Conservation (phyloP, 2,888 invertebrate genomes). For the Seira ritae region DNA sequence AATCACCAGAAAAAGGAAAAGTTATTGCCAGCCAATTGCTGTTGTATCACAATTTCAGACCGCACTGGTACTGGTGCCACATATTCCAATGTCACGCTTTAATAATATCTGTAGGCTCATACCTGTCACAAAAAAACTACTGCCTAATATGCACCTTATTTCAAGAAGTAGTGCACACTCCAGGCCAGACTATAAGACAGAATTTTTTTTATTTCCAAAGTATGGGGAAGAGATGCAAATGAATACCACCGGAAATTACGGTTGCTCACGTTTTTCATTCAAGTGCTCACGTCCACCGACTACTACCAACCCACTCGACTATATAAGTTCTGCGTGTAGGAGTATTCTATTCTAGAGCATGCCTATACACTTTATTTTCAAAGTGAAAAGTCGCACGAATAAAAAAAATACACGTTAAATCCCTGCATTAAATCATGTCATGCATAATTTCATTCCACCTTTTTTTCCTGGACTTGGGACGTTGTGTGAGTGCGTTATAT, state of each 20-base stretch:
- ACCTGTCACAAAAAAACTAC: background rate
- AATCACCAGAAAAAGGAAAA: background rate
- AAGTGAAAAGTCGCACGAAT: constrained; percentile 47
- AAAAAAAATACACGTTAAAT: constrained; percentile 24
- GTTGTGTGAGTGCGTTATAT: background rate
- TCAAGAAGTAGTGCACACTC: background rate
- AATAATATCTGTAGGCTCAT: background rate
- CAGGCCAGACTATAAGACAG: no score
- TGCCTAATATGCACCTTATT: background rate
- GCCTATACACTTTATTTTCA: background rate
- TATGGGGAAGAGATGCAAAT: constrained; percentile 22
- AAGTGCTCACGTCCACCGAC: constrained; percentile 5
- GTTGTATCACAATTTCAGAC: background rate
- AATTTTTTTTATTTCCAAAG: background rate
- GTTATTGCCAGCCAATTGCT: constrained; percentile 8
- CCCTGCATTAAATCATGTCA: constrained; percentile 52
- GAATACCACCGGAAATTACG: constrained; percentile 49
- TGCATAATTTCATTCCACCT: constrained; percentile 45
- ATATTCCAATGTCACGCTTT: background rate
- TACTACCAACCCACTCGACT: background rate
- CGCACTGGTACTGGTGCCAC: background rate
- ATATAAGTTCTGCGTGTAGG: background rate
- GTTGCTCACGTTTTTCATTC: constrained; percentile 40
- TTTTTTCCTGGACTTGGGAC: background rate
- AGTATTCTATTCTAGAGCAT: no score